These are phyloP conservation scores for Diadegma fenestrale DNA, from an alignment of 2,888 invertebrate genomes.

Conservation along the genomic window DNA sequence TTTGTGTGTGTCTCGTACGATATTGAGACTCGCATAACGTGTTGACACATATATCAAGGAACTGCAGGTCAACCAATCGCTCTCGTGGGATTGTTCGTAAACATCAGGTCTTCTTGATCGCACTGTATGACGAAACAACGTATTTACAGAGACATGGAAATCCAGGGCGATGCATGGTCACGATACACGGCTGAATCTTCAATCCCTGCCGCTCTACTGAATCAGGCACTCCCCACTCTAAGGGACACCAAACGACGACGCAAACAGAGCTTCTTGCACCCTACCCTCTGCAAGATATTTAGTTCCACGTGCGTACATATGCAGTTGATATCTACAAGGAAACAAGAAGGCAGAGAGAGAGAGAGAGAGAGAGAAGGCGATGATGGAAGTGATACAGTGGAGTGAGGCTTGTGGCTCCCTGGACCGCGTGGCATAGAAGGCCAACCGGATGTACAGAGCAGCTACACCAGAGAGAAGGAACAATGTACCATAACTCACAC, in stretches of 20 bases:
- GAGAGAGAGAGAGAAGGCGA: constrained; percentile 19
- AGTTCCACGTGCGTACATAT: constrained; percentile 39
- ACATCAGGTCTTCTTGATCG: constrained; percentile 62
- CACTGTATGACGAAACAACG: constrained; percentile 73
- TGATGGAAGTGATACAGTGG: constrained; percentile 50
- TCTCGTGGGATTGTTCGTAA: constrained; percentile 75
- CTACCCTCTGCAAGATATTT: constrained; percentile 59
- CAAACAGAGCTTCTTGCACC: constrained; percentile 39
- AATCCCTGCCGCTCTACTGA: constrained; percentile 33
- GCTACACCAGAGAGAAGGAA: constrained; percentile 73
- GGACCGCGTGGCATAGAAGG: constrained; percentile 65
- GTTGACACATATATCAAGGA: constrained; percentile 28
- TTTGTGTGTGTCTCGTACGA: background rate
- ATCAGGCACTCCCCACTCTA: constrained; percentile 31
- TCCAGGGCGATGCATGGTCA: constrained; percentile 14
- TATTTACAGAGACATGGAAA: constrained; percentile 57
- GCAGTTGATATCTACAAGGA: background rate
- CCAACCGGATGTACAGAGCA: constrained; percentile 56
- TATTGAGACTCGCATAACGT: constrained; percentile 20
- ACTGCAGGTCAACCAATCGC: constrained; percentile 29
- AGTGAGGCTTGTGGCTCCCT: constrained; percentile 73
- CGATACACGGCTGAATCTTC: constrained; percentile 42
- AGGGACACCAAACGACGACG: constrained; percentile 24
- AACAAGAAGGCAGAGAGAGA: constrained; percentile 27
- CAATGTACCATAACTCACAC: constrained; percentile 79